Percentiles rank a stretch among this genome's conserved stretches.
Conservation (phyloP, 2,113 vertebrate species). For the Garra rufa region DNA sequence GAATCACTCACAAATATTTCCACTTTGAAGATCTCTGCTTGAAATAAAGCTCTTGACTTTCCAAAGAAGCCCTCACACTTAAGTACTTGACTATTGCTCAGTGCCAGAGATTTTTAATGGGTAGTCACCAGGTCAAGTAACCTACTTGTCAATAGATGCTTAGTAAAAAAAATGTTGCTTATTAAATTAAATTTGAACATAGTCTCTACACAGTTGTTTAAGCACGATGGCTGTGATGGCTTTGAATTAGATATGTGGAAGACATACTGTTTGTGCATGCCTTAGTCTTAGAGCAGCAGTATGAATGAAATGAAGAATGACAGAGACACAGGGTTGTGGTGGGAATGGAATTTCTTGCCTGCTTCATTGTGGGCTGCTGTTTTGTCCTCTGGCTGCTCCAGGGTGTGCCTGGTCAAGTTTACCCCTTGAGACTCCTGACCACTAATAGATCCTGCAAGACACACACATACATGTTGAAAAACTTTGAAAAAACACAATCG, state of each 20-base stretch:
- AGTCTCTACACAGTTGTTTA: neutral
- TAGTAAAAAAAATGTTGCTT: neutral
- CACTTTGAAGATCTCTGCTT: conserved; percentile 42
- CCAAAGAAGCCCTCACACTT: neutral
- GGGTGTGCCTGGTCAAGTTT: conserved; percentile 55
- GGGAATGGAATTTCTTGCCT: conserved; percentile 61
- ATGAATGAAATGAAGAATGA: neutral
- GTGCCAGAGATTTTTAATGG: neutral
- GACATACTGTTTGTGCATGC: neutral
- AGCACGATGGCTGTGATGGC: neutral
- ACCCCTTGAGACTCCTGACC: conserved; percentile 54
- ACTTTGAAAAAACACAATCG: neutral
- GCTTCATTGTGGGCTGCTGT: conserved; percentile 59
- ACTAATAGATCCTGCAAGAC: conserved; percentile 42
- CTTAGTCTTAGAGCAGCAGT: neutral
- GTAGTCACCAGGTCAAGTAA: neutral
- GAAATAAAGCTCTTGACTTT: conserved; percentile 32
- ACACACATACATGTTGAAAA: conserved; percentile 8
- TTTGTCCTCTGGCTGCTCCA: conserved; percentile 53
- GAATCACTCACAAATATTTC: conserved; percentile 24
- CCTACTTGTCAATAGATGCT: neutral
- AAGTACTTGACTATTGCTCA: neutral
- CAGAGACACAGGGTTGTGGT: conserved; percentile 15
- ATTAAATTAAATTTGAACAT: neutral
- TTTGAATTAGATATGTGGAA: neutral